phyloP scores from a whole-genome alignment of 2,888 invertebrate species.

The Caenorhabditis sp. region DNA sequence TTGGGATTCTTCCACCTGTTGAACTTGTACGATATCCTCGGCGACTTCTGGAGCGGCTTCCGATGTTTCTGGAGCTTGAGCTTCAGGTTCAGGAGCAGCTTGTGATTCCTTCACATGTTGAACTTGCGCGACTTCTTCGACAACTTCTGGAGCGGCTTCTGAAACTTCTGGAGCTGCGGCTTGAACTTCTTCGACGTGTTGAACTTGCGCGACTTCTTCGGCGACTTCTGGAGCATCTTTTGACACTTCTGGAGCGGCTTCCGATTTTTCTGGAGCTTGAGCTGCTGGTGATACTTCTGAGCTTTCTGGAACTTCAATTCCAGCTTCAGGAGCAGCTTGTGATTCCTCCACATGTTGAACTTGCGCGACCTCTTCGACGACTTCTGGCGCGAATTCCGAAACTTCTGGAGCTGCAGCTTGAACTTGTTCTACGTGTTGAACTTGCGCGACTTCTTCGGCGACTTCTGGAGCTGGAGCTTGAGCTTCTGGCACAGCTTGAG shows the following conservation, averaged over 20 bases:
- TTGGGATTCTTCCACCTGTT: constrained; percentile 5
- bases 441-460: not conserved
- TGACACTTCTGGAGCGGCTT: not conserved
- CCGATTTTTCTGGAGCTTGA: not conserved
- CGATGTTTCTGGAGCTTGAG: not conserved
- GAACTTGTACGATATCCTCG: not conserved
- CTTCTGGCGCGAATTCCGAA: constrained; percentile 6
- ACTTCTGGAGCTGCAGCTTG: not conserved
- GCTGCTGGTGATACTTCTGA: not conserved
- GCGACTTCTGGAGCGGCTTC: not conserved
- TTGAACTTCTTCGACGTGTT: not conserved
- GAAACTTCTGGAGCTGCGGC: constrained; percentile 1
- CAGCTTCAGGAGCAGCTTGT: not conserved
- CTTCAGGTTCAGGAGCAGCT: constrained; percentile 2
- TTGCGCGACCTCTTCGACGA: constrained; percentile 13
- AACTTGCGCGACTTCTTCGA: not conserved
- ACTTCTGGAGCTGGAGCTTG: not conserved
- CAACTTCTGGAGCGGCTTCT: constrained; percentile 7
- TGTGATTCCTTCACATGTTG: not conserved
- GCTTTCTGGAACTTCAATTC: not conserved
- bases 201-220: not conserved
- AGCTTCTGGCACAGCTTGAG: not conserved
- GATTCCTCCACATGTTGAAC: constrained; percentile 10
- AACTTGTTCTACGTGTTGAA: not conserved
- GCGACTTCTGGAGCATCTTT: constrained; percentile 4